phyloP scores from a whole-genome alignment of 2,113 vertebrate genomes.

The Corydoras maculifer region DNA sequence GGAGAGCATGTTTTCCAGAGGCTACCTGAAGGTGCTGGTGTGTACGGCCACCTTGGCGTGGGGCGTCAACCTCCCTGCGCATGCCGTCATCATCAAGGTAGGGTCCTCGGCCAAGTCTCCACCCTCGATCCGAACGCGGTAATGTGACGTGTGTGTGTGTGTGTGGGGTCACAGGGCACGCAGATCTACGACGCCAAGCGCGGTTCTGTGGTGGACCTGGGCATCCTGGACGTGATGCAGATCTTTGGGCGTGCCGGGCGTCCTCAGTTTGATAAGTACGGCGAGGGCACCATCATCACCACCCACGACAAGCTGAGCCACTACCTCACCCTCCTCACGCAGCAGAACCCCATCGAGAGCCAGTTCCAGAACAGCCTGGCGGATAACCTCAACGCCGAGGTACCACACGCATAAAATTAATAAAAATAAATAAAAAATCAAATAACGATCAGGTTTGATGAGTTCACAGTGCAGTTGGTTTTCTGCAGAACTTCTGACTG shows the following conservation, averaged over 20 bases:
- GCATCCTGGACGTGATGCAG: slow-evolving; percentile 99
- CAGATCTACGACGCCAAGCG: slow-evolving; percentile 98
- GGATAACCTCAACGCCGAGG: slow-evolving; percentile 97
- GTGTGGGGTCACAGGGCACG: slow-evolving; percentile 74
- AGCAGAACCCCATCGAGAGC: slow-evolving; percentile 98
- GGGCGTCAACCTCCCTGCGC: slow-evolving; percentile 98
- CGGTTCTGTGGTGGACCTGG: slow-evolving; percentile 91
- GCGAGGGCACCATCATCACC: slow-evolving; percentile 94
- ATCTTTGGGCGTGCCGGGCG: slow-evolving; percentile 95
- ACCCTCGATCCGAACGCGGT: too few relatives aligned
- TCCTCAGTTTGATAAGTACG: slow-evolving; percentile 93
- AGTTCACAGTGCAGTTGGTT: too few relatives aligned
- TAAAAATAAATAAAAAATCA: too few relatives aligned
- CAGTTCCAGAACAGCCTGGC: slow-evolving; percentile 90
- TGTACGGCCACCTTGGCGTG: slow-evolving; percentile 95
- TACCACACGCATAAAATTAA: slow-evolving; percentile 44
- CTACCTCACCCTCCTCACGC: slow-evolving; percentile 92
- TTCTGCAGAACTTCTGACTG: too few relatives aligned
- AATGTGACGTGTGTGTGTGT: neutral
- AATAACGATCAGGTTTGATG: too few relatives aligned
- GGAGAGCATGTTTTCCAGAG: slow-evolving; percentile 89
- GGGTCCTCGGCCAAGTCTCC: too few relatives aligned
- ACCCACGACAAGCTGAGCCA: slow-evolving; percentile 95
- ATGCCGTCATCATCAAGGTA: slow-evolving; percentile 98
- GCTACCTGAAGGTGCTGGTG: slow-evolving; percentile 88